Evolutionary conservation across 53 echinoderm and acorn worm genomes (phyloP), one percentile per base, ranked within the genome.

Genomic region (Mesocentrotus franciscanus): DNA sequence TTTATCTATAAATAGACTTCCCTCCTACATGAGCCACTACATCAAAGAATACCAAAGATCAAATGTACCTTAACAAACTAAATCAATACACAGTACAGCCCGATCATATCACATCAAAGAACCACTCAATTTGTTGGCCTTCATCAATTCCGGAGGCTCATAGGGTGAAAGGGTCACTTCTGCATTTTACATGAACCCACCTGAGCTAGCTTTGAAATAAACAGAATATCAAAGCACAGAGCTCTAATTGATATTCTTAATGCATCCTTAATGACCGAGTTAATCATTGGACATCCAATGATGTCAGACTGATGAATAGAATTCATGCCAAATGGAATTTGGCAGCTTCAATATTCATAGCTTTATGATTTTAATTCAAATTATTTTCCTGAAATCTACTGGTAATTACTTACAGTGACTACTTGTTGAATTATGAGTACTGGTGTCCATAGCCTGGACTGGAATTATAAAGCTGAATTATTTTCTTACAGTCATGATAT

Each of bases 51-150:
- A 87, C 87, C 87, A 87, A 24, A 85, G 26, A 57, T 13, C 26
- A 10, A 14, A 57, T 85, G 87, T 58, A 85, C 87, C 87, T 57
- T 58, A 26, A 85, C 58, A 58, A 56, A 87, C 58, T 58, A 87
- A 58, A 87, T 87, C 87, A 87, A 87, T 58, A 58, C 24, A 87
- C 49, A 22, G 49, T 74, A 84, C 49, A 84, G 84, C 24, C 87
- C 32, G 1, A 87, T 87, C 87, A 87, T 87, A 87, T 87, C 58
- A 58, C 87, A 87, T 87, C 87, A 87, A 87, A 58, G 87, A 58
- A 81, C n/a, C 87, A 87, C 58, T 87, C 58, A 58, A 58, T 87
- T 57, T 11, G 87, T 57, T 87, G 87, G 34, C 87, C 87, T 87
- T 58, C 57, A n/a, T 87, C 57, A 10, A 58, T 87, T 87, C 87